Evolutionary conservation across 2,888 invertebrate species (phyloP), one percentile per base, ranked within the genome.

Genomic region (Hypselothyrea guttata): DNA sequence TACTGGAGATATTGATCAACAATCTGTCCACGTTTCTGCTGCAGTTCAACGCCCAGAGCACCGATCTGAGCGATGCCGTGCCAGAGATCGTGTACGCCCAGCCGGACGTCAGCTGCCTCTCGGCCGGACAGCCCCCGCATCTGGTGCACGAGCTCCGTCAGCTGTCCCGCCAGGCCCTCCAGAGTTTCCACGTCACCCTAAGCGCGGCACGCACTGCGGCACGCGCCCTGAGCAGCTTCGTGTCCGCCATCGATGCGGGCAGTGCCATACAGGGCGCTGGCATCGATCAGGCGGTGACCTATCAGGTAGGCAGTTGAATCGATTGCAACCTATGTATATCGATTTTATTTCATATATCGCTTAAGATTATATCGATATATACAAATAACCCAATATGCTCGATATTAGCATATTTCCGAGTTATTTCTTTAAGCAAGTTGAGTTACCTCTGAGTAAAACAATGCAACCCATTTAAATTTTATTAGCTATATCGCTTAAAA

Each of bases 1-100:
- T 90, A n/a, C 62, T 89, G 46, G 88, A 89, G 68, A 72, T 79
- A n/a, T 56, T 90, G 9, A 84, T 90, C 18, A 85, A 88, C 46
- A 86, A 82, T 7, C 76, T 89, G 22, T 71, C 87, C 9, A 74
- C 86, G 1, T 87, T 88, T 53, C 81, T 86, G 41, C 85, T 86
- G 52, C 88, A 89, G 57, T 89, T 87, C 54, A 89, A 88, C 52
- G 86, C 81, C 9, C 88, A 88, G 37, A 68, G 72, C 45, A 35
- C 58, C 9, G 76, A 72, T 15, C 16, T 75, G 0, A 63, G 78
- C 38, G 82, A 77, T 13, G 68, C 58, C 0, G 70, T 56, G 12
- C 67, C 75, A 0, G 76, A 86, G 30, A 83, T 83, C 8, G 53
- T 83, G 31, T 68, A 87, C 27, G 86, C 75, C 7, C 84, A 78